phyloP scores from a whole-genome alignment of 1,140 invertebrate genomes.

The Drosophila littoralis region DNA sequence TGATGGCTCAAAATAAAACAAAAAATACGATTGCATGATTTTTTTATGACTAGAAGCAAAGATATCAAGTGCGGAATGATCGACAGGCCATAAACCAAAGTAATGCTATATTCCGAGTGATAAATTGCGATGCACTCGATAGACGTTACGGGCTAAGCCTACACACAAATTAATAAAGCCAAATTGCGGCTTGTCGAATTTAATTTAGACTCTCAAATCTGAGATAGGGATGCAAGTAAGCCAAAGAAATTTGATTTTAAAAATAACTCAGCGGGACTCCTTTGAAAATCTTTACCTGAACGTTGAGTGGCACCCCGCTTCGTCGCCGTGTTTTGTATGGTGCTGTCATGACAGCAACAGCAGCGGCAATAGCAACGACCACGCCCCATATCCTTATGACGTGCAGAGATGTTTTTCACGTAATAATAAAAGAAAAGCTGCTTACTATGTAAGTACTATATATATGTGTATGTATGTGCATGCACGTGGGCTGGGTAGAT shows the following conservation, averaged over 20 bases:
- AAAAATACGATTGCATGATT: conserved; percentile 47
- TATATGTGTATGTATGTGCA: background rate
- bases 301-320: conserved; percentile 29
- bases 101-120: background rate
- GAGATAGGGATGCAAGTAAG: conserved; percentile 27
- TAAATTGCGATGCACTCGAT: conserved; percentile 17
- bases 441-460: conserved; percentile 45
- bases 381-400: conserved; percentile 32
- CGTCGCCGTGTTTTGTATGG: conserved; percentile 25
- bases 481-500: conserved; percentile 4
- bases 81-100: conserved; percentile 21
- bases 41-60: conserved; percentile 24
- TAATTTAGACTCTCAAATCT: conserved; percentile 46
- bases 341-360: conserved; percentile 58
- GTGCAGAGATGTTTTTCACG: conserved; percentile 53
- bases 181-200: conserved; percentile 48
- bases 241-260: conserved; percentile 58
- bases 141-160: too few relatives aligned
- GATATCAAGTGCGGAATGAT: conserved; percentile 26
- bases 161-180: conserved; percentile 57
- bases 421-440: conserved; percentile 76
- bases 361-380: conserved; percentile 19
- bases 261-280: conserved; percentile 61
- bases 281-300: conserved; percentile 63
- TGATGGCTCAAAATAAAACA: conserved; percentile 35